Base-by-base conservation (phyloP, 2,113 vertebrate species). In the Dipodomys spectabilis region DNA sequence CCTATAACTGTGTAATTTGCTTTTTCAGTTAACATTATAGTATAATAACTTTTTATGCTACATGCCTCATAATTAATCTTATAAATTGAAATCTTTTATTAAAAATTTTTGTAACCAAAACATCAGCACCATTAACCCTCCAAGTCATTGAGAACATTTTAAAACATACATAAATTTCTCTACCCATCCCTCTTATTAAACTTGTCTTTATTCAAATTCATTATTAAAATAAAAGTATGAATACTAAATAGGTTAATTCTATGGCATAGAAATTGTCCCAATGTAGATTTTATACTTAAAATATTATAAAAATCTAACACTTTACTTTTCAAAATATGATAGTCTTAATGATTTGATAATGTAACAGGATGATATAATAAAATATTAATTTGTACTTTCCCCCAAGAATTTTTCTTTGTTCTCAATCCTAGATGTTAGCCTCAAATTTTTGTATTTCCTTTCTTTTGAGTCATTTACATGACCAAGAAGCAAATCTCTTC, bases 81-180 rank as follows among this genome's bases (percentile, higher is more conserved):
- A 81, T 73, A 87, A 88, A 83, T 67, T 64, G 8, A 87, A 91
- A 84, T 64, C 86, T 22, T 71, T 91, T 28, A 92, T 86, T 86
- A n/a, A 93, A 86, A 91, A 91, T 91, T 77, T 87, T 75, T 1
- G 83, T 49, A 93, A 68, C 18, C 73, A 89, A 91, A 94, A 87
- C 81, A 11, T 13, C 45, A 93, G 60, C 30, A 90, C 49, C 25
- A 82, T 87, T 94, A 88, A 90, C 53, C 57, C 91, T 71, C 45
- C 74, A 96, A 94, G 27, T 30, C 80, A 93, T 81, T 94, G 39
- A 88, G 73, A 93, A 71, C 27, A 80, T 15, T 94, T 87, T 84
- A 93, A 90, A 94, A 78, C 11, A 95, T 35, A 7, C 39, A 89
- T 74, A 91, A 65, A 88, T 60, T 84, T 83, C 82, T 73, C 65